Evolutionary conservation across 1,140 invertebrate genomes (phyloP).

Genomic region (Pemphigus obesinymphae): DNA sequence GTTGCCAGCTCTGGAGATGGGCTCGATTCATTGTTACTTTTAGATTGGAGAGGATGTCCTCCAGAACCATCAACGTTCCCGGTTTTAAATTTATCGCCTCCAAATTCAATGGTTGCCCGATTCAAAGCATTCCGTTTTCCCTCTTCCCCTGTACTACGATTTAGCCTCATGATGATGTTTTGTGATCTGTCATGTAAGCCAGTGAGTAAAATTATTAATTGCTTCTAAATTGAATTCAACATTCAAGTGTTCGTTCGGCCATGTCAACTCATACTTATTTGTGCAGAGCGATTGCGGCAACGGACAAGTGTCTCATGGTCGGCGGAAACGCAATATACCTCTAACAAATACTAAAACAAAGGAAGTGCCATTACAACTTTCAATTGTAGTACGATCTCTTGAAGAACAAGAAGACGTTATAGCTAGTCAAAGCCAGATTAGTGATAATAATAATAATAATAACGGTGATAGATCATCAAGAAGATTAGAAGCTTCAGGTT

Average conservation of each 20-base stretch:
- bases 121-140: constrained; percentile 67
- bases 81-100: constrained; percentile 50
- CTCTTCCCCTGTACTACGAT: constrained; percentile 62
- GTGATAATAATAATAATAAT: not conserved
- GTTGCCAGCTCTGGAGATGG: constrained; percentile 55
- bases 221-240: no score
- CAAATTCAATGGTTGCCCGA: constrained; percentile 52
- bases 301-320: constrained; percentile 49
- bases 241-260: no score
- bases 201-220: constrained; percentile 51
- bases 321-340: constrained; percentile 46
- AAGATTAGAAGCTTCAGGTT: constrained; percentile 5
- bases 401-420: constrained; percentile 24
- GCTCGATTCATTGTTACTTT: constrained; percentile 53
- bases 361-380: constrained; percentile 51
- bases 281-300: constrained; percentile 50
- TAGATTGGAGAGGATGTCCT: constrained; percentile 58
- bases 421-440: constrained; percentile 14
- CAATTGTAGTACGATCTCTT: constrained; percentile 50
- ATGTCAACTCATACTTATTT: no score
- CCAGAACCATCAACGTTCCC: constrained; percentile 56
- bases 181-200: constrained; percentile 59
- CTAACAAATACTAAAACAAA: constrained; percentile 42
- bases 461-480: not conserved
- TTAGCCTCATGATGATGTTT: constrained; percentile 65